Conservation (phyloP, 2,113 vertebrate species). For the Cyanoramphus novaezelandiae region DNA sequence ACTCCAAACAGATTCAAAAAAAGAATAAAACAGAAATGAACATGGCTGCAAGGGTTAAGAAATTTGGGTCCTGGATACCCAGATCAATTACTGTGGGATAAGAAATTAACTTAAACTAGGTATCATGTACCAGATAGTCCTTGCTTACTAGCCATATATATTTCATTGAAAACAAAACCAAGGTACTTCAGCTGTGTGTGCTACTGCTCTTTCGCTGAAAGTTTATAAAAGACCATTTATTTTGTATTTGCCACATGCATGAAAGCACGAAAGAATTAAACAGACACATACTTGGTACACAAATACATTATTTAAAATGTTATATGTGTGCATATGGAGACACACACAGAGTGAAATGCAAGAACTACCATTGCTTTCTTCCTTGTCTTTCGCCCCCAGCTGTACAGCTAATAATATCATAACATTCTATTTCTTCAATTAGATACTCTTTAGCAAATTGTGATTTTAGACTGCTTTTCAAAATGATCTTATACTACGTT, state of each 20-base stretch:
- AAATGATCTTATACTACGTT: background rate
- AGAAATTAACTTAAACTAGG: background rate
- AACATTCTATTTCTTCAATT: background rate
- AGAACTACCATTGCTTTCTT: background rate
- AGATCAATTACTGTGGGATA: background rate
- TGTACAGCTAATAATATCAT: fast-evolving
- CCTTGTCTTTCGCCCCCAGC: background rate
- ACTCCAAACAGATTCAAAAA: background rate
- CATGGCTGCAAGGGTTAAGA: background rate
- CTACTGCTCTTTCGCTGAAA: background rate
- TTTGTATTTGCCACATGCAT: background rate
- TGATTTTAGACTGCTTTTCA: background rate
- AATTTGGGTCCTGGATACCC: background rate
- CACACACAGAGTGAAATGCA: background rate
- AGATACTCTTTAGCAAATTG: background rate
- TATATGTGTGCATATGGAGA: fast-evolving
- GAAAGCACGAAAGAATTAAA: background rate
- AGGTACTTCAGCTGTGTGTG: background rate
- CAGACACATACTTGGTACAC: background rate
- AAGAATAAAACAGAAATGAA: background rate
- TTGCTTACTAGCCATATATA: background rate
- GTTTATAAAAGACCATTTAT: background rate
- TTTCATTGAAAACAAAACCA: background rate
- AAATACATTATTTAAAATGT: background rate
- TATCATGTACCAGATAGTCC: background rate